Evolutionary conservation across 2,797 vertebrate species (phyloP).

Genomic region (Callimico goeldii): DNA sequence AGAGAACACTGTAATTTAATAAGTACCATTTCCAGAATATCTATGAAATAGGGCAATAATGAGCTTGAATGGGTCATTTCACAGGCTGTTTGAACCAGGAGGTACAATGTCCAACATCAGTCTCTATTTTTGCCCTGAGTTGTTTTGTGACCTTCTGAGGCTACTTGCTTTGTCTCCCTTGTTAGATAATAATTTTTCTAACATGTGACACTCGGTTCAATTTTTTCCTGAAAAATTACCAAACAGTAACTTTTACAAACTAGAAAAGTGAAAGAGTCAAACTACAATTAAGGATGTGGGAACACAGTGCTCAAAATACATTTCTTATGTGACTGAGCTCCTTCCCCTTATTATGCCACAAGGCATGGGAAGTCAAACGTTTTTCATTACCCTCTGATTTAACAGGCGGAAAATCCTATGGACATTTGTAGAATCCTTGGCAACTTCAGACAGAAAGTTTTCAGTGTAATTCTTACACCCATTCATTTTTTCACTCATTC

Average conservation of each 20-base stretch:
- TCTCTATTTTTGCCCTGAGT: not conserved
- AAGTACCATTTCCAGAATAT: not conserved
- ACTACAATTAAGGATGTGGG: not conserved
- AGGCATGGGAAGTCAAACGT: not conserved
- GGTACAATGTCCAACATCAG: not conserved
- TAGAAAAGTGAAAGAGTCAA: not conserved
- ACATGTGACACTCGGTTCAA: not conserved
- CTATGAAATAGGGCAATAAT: not conserved
- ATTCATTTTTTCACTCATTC: not conserved
- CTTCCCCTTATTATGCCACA: not conserved
- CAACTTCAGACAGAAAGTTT: not conserved
- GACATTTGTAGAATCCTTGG: not conserved
- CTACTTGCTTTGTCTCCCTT: not conserved
- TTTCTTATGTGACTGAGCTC: not conserved
- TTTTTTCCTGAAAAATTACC: not conserved
- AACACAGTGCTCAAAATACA: not conserved
- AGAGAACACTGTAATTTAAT: not conserved
- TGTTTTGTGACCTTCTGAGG: not conserved
- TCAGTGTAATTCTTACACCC: not conserved
- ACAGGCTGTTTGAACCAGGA: not conserved
- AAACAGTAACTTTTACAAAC: not conserved
- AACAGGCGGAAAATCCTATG: not conserved
- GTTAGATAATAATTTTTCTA: not conserved
- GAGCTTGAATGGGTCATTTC: not conserved
- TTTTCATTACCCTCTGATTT: not conserved